Evolutionary conservation across 1,140 invertebrate genomes (phyloP), one percentile per base, ranked within the genome.

Genomic region (Drosophila novamexicana): DNA sequence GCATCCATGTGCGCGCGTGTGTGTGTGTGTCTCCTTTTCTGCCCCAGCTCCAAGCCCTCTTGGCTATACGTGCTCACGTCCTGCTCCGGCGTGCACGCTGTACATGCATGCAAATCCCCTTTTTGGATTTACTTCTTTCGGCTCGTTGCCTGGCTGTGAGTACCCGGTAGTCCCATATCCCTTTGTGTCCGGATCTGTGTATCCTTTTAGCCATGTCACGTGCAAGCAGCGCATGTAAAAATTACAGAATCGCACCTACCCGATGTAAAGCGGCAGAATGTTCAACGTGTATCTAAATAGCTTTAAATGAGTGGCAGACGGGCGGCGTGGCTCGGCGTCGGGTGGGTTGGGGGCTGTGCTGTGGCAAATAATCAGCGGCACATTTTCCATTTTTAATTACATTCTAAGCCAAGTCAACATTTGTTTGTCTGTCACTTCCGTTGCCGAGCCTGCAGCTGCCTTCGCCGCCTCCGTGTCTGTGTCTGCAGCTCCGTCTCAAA

Each of bases 321-420:
- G 9, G 12, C 29, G 36, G 34, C n/a, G n/a, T 7, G 4, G 6
- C 9, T 7, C 4, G 47, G n/a, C 14, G 12, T 0, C 14, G 32
- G 34, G 4, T 45, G 9, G 12, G 22, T 0, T 22, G 12, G 37
- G 29, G 7, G 36, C 22, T 32, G 39, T 22, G 1, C 22, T 57
- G 53, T 65, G 37, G 29, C 53, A 65, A 65, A 71, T 71, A 82
- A 82, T 82, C 80, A 75, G 71, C 63, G 36, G 49, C 61, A 62
- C 59, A 59, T 64, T 82, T 63, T 42, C 80, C 72, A 53, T 62
- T 77, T 83, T 83, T 83, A 83, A 83, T 83, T 83, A 83, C 80
- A 74, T 72, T 77, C 69, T 69, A 73, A 69, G 62, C 65, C 61
- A 68, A 66, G 61, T 67, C 45, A 64, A 69, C 66, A 74, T 69